Evolutionary conservation across 2,888 invertebrate genomes (phyloP), one percentile per base, ranked within the genome.

Genomic region (Plagiodera versicolora): DNA sequence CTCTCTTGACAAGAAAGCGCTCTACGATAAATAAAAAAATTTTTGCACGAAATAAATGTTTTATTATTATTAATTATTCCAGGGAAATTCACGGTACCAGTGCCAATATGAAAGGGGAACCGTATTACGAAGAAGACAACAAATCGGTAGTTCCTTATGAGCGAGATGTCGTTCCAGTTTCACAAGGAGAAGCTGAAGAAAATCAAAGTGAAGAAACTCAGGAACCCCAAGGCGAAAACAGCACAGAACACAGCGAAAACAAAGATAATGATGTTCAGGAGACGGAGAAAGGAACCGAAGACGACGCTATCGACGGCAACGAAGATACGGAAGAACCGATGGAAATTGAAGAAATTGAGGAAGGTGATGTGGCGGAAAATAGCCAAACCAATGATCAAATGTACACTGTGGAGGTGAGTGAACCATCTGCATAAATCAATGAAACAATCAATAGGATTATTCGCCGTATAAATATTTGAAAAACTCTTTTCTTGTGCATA

Each of bases 41-140:
- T n/a, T n/a, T n/a, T n/a, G n/a, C n/a, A n/a, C n/a, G n/a, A n/a
- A n/a, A n/a, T n/a, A n/a, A n/a, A n/a, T n/a, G n/a, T n/a, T n/a
- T n/a, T n/a, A n/a, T n/a, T n/a, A n/a, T n/a, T n/a, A n/a, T n/a
- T n/a, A n/a, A n/a, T n/a, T n/a, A n/a, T 56, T 74, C 74, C 63
- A 68, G 67, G 4, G 67, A 66, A 48, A 64, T 66, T 24, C 58
- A 66, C 44, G 54, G 60, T 77, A 39, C 39, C 14, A 11, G 11
- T 14, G 68, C 78, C 69, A 72, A 56, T 0, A 14, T 67, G 14
- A 69, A 72, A 69, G 71, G 75, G 63, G 73, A 80, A 73, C 64
- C 76, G 73, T 60, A 47, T 18, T 60, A 28, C 57, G 75, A 78
- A 68, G 69, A 62, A 44, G 65, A 58, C 17, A n/a, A 18, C 19